These are phyloP conservation scores for Cheilosia urbana DNA, from an alignment of 2,888 invertebrate genomes.

Conservation along the genomic window DNA sequence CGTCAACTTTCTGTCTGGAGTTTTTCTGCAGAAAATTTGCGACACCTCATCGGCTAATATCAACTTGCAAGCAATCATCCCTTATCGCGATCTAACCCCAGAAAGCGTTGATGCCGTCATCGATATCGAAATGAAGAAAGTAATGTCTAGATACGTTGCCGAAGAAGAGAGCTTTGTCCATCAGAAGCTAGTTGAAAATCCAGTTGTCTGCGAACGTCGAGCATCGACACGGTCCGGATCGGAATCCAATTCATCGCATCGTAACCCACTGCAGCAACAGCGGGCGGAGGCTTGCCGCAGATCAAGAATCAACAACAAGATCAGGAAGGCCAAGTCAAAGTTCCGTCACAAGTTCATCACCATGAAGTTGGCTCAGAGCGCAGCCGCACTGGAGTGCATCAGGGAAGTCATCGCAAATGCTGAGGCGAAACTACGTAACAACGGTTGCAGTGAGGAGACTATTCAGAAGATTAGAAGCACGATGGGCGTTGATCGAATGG, in stretches of 20 bases:
- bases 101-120: conserved; percentile 78
- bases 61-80: conserved; percentile 14
- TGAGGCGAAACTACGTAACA: conserved; percentile 78
- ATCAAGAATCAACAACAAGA: conserved; percentile 81
- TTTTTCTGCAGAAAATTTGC: conserved; percentile 26
- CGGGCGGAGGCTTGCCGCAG: conserved; percentile 80
- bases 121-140: conserved; percentile 78
- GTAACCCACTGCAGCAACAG: conserved; percentile 52
- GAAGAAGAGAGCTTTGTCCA: conserved; percentile 80
- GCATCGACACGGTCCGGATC: conserved; percentile 36
- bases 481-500: conserved; percentile 77
- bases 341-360: conserved; percentile 80
- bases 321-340: conserved; percentile 80
- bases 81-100: conserved; percentile 3
- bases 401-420: conserved; percentile 79
- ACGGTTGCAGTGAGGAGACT: conserved; percentile 76
- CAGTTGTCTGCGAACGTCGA: conserved; percentile 80
- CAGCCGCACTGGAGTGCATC: conserved; percentile 77
- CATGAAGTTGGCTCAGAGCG: conserved; percentile 78
- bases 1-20: not conserved
- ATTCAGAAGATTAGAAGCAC: conserved; percentile 77
- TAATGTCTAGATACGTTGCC: conserved; percentile 77
- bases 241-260: conserved; percentile 12
- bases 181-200: conserved; percentile 80
- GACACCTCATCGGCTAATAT: conserved; percentile 1